These are phyloP conservation scores for Merops nubicus DNA, from an alignment of 2,113 vertebrate genomes.

Conservation along the genomic window DNA sequence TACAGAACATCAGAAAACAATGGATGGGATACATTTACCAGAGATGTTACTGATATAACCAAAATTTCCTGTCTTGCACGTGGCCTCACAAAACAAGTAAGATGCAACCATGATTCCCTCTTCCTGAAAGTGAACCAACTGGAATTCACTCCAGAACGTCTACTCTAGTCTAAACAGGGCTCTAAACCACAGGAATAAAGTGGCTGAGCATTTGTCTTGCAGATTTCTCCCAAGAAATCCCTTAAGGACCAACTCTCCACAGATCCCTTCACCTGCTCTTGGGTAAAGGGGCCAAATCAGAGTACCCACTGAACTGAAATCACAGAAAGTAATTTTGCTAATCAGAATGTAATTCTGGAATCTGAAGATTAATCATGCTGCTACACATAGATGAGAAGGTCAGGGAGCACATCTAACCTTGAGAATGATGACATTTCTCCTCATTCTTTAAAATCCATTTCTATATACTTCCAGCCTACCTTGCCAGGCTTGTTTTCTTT, in stretches of 20 bases:
- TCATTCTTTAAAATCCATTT: background rate
- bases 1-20: background rate
- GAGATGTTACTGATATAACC: background rate
- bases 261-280: background rate
- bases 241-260: background rate
- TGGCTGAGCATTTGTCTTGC: background rate
- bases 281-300: background rate
- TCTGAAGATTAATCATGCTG: background rate
- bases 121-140: background rate
- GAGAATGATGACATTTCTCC: background rate
- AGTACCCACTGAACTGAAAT: background rate
- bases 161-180: background rate
- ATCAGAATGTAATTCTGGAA: background rate
- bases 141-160: background rate
- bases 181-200: background rate
- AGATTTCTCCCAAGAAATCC: background rate
- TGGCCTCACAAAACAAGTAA: background rate
- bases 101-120: background rate
- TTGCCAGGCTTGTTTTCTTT: background rate
- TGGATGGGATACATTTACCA: background rate
- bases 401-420: background rate
- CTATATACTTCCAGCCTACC: background rate
- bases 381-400: background rate
- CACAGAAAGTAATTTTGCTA: background rate
- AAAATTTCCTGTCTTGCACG: background rate